phyloP scores from a whole-genome alignment of 2,888 invertebrate genomes.

The Xiphydria camelus region DNA sequence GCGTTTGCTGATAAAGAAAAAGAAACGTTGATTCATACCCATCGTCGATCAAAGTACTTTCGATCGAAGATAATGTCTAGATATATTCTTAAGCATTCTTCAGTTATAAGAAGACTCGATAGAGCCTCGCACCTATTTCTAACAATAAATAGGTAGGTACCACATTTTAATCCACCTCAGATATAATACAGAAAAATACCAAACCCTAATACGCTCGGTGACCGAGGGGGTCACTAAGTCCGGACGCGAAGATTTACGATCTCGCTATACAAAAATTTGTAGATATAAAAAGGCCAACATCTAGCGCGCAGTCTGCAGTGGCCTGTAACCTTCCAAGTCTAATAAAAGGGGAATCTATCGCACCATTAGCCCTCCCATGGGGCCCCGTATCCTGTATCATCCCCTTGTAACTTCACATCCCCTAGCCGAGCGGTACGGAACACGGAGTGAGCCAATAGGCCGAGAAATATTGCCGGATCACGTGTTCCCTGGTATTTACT shows the following conservation, averaged over 20 bases:
- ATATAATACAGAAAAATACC: no score
- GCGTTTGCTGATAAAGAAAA: no score
- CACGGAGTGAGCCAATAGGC: conserved; percentile 8
- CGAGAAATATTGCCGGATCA: conserved; percentile 11
- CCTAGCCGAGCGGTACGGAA: conserved; percentile 8
- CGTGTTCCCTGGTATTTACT: conserved; percentile 7
- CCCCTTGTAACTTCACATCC: conserved; percentile 4
- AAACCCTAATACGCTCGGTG: no score
- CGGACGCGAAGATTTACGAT: not conserved
- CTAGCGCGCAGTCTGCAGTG: conserved; percentile 1
- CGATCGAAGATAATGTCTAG: no score
- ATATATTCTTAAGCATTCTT: no score
- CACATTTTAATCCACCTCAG: no score
- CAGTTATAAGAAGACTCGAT: no score
- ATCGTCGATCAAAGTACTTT: no score
- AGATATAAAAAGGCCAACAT: conserved; percentile 1
- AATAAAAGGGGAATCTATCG: conserved; percentile 18
- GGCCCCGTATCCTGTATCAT: conserved; percentile 12
- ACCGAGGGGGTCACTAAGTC: no score
- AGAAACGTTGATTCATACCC: no score
- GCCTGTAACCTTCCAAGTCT: conserved; percentile 15
- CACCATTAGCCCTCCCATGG: conserved; percentile 15
- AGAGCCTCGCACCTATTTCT: no score
- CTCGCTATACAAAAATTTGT: conserved; percentile 2
- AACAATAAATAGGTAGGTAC: no score